Conservation (phyloP, 2,797 vertebrate species). For the Acanthiza pusilla region DNA sequence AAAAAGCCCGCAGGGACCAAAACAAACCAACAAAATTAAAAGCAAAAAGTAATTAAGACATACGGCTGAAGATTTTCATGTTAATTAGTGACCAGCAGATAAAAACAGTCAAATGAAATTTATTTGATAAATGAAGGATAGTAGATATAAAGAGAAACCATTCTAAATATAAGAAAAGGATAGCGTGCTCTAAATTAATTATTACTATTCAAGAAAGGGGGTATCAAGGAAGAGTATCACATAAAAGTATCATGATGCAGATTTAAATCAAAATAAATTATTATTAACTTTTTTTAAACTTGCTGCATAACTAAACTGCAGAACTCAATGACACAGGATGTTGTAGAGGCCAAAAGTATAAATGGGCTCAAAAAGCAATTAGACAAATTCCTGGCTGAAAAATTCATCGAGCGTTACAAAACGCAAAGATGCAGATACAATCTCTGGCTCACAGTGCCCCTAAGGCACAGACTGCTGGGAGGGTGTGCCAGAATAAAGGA, state of each 20-base stretch:
- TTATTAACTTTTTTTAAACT: neutral
- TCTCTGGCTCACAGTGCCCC: slow-evolving; percentile 41
- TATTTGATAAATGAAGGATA: neutral
- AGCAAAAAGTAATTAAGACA: neutral
- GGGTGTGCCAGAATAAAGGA: slow-evolving; percentile 53
- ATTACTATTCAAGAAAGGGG: neutral
- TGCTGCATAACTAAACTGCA: neutral
- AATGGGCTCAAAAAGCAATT: slow-evolving; percentile 57
- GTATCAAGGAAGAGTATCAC: neutral
- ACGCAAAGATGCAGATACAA: slow-evolving; percentile 57
- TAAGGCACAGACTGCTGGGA: slow-evolving; percentile 57
- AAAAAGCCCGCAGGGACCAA: neutral
- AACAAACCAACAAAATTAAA: neutral
- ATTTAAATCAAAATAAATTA: neutral
- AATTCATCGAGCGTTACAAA: slow-evolving; percentile 64
- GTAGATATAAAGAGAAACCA: neutral
- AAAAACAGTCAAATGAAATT: neutral
- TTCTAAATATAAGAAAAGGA: neutral
- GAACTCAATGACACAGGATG: slow-evolving; percentile 56
- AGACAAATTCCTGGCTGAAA: slow-evolving; percentile 66
- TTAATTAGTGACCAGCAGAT: neutral
- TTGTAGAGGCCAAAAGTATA: slow-evolving; percentile 45
- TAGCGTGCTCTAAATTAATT: neutral
- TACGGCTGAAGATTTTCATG: neutral
- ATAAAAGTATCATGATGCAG: neutral